Evolutionary conservation across 2,888 invertebrate species (phyloP).

Genomic region (Crioceris asparagi): DNA sequence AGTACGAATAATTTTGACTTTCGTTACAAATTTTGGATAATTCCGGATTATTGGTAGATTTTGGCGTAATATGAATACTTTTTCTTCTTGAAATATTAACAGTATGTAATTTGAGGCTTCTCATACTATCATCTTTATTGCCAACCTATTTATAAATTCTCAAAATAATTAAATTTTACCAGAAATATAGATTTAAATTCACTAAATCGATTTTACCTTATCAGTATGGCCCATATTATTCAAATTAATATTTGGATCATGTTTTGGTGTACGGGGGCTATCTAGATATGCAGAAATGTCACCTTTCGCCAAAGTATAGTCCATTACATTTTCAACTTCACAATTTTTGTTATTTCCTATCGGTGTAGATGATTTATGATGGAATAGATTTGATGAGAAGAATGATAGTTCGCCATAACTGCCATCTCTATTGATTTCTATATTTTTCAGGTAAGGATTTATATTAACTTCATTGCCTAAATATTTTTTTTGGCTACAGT

Average conservation of each 20-base stretch:
- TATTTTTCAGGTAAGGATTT: conserved; percentile 21
- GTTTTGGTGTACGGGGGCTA: conserved; percentile 12
- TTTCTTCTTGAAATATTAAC: too few species aligned
- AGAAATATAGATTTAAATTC: not conserved
- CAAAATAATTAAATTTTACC: conserved; percentile 1
- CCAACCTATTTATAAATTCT: conserved; percentile 9
- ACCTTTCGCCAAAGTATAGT: too few species aligned
- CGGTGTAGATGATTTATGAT: conserved; percentile 23
- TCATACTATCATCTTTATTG: conserved; percentile 15
- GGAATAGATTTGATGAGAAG: conserved; percentile 26
- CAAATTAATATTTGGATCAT: conserved; percentile 8
- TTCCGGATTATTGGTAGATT: conserved; percentile 10
- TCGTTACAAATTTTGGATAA: conserved; percentile 11
- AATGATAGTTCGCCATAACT: conserved; percentile 26
- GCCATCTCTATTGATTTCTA: conserved; percentile 17
- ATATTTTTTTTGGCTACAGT: not conserved
- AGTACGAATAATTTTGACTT: conserved; percentile 11
- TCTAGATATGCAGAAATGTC: too few species aligned
- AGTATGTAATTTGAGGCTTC: conserved; percentile 10
- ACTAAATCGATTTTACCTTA: conserved; percentile 8
- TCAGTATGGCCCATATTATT: conserved; percentile 9
- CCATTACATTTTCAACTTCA: too few species aligned
- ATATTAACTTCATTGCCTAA: conserved; percentile 17
- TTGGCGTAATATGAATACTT: too few species aligned
- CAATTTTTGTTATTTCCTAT: too few species aligned